phyloP scores from a whole-genome alignment of 30 jellyfish, hydroid and myxozoan genomes.

The Cassiopea andromeda region DNA sequence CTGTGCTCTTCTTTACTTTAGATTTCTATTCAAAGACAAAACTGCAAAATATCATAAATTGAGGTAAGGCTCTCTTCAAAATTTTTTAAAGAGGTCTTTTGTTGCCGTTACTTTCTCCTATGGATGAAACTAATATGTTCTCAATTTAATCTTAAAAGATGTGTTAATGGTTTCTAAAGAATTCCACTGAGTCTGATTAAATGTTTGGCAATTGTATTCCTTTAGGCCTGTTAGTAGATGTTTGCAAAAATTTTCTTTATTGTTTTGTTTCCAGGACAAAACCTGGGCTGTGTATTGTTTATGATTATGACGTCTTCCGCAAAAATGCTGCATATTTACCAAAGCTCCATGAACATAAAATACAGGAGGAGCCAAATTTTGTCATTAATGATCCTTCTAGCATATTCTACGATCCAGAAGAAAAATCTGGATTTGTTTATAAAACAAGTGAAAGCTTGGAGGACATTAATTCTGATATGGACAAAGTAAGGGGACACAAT shows the following conservation, averaged over 20 bases:
- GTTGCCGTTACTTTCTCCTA: no score
- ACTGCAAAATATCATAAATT: neutral
- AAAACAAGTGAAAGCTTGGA: conserved; percentile 58
- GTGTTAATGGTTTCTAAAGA: no score
- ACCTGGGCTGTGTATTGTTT: conserved; percentile 28
- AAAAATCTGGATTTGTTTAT: conserved; percentile 94
- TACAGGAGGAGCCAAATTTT: conserved; percentile 83
- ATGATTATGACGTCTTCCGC: conserved; percentile 40
- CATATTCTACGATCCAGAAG: conserved; percentile 96
- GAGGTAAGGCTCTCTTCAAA: neutral
- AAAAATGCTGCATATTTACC: conserved; percentile 70
- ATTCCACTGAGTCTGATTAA: no score
- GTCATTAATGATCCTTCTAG: conserved; percentile 97
- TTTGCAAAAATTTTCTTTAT: neutral
- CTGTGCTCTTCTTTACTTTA: neutral
- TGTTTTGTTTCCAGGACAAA: conserved; percentile 12
- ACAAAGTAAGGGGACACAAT: conserved; percentile 28
- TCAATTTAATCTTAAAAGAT: no score
- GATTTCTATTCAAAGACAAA: neutral
- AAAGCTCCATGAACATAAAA: conserved; percentile 72
- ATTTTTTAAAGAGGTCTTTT: no score
- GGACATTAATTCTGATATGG: conserved; percentile 16
- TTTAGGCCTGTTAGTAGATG: no score
- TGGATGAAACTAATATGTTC: no score
- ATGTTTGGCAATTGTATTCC: no score